These are phyloP conservation scores for Sanderia malayensis DNA, from an alignment of 30 jellyfish, hydroid and myxozoan species.

Conservation along the genomic window DNA sequence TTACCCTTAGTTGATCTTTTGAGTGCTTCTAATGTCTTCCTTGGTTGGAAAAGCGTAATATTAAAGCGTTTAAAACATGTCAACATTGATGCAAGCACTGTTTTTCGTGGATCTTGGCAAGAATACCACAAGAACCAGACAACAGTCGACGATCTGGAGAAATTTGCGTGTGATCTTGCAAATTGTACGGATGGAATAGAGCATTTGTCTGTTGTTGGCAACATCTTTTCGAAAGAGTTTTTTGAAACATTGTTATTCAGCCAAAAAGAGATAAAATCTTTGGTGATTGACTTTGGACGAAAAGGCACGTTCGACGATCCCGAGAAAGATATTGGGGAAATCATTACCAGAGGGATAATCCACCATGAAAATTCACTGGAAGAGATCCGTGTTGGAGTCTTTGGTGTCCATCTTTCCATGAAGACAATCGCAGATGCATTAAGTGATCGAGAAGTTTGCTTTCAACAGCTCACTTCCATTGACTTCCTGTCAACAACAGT, in stretches of 20 bases:
- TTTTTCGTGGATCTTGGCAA: conserved; percentile 6
- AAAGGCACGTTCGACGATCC: no score
- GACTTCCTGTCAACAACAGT: no score
- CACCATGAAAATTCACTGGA: no score
- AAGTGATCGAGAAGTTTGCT: no score
- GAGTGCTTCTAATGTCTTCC: conserved; percentile 1
- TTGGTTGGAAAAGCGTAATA: not conserved
- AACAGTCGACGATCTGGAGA: not conserved
- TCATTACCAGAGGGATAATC: no score
- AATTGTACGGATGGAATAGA: conserved; percentile 15
- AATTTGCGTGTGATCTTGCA: not conserved
- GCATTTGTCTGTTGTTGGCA: conserved; percentile 1
- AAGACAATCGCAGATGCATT: no score
- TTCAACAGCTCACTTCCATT: no score
- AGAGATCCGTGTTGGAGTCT: no score
- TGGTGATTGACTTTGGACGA: no score
- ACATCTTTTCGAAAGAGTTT: not conserved
- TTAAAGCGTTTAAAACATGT: not conserved
- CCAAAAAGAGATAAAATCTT: conserved; percentile 6
- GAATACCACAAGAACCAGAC: not conserved
- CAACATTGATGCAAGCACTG: conserved; percentile 16
- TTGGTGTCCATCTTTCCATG: no score
- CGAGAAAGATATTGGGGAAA: no score
- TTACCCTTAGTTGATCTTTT: not conserved
- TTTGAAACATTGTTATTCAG: conserved; percentile 8